These are phyloP conservation scores for Cyrtodaria siliqua DNA, from an alignment of 2,888 invertebrate species.

Conservation along the genomic window DNA sequence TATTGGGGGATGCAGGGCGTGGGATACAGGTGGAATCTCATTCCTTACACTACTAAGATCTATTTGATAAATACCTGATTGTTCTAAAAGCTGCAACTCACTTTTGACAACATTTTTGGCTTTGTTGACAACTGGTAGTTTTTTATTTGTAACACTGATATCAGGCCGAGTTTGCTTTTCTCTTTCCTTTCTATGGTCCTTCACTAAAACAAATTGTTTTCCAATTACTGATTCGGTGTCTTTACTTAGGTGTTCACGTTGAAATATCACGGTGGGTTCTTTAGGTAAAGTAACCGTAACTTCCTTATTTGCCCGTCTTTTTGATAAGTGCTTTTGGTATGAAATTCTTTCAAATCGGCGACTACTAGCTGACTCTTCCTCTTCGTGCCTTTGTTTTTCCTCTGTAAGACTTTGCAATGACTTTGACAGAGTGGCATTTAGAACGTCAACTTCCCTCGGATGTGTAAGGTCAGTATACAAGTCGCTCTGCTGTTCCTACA, in stretches of 20 bases:
- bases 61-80: constrained; percentile 72
- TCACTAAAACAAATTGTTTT: constrained; percentile 13
- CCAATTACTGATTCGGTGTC: not conserved
- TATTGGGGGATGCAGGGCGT: constrained; percentile 32
- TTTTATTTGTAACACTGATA: not conserved
- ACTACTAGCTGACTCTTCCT: constrained; percentile 40
- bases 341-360: constrained; percentile 72
- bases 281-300: not conserved
- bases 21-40: constrained; percentile 50
- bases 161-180: not conserved
- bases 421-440: constrained; percentile 64
- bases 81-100: constrained; percentile 59
- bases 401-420: constrained; percentile 65
- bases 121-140: not conserved
- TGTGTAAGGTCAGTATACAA: constrained; percentile 48
- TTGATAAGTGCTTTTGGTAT: constrained; percentile 65
- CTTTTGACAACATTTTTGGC: constrained; percentile 28
- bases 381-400: constrained; percentile 4
- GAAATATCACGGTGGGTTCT: constrained; percentile 5
- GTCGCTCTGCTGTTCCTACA: constrained; percentile 52
- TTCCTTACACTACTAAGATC: constrained; percentile 64
- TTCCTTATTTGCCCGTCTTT: constrained; percentile 36
- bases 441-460: constrained; percentile 6
- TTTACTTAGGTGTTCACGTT: constrained; percentile 11
- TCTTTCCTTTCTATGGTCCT: constrained; percentile 22